A percentile compares a stretch with the other conserved stretches of the same genome.
These are phyloP conservation scores for Antheraea assamensis DNA, from an alignment of 2,888 invertebrate genomes.

Conservation along the genomic window DNA sequence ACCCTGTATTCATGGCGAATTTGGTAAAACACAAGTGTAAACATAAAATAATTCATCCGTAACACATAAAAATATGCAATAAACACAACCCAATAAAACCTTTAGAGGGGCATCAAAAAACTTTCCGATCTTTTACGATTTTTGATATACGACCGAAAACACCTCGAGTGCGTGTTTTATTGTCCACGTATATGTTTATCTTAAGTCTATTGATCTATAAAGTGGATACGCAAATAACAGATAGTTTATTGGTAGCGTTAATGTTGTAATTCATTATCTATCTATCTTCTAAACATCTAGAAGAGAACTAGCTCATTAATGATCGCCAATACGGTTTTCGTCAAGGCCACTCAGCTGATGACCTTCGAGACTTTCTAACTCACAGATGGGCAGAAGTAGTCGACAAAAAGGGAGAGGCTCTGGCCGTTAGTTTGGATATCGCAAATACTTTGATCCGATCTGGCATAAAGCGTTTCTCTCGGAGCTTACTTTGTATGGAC, in stretches of 20 bases:
- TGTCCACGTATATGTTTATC: neutral
- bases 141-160: slow-evolving; percentile 34
- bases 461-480: too few species aligned
- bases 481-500: too few species aligned
- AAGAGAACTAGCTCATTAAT: too few species aligned
- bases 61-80: slow-evolving; percentile 61
- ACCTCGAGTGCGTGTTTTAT: slow-evolving; percentile 16
- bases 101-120: slow-evolving; percentile 56
- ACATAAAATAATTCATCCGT: slow-evolving; percentile 50
- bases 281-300: too few species aligned
- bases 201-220: slow-evolving; percentile 2
- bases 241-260: neutral
- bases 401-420: too few species aligned
- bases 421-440: too few species aligned
- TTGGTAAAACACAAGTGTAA: slow-evolving; percentile 23
- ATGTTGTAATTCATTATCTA: neutral
- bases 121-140: slow-evolving; percentile 54
- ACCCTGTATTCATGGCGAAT: slow-evolving; percentile 14
- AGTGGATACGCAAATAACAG: neutral
- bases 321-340: too few species aligned
- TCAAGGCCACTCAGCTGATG: too few species aligned
- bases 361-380: too few species aligned
- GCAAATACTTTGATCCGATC: too few species aligned
- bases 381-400: too few species aligned
- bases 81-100: slow-evolving; percentile 58